Evolutionary conservation across 2,888 invertebrate species (phyloP), one percentile per base, ranked within the genome.

Genomic region (Automeris io): DNA sequence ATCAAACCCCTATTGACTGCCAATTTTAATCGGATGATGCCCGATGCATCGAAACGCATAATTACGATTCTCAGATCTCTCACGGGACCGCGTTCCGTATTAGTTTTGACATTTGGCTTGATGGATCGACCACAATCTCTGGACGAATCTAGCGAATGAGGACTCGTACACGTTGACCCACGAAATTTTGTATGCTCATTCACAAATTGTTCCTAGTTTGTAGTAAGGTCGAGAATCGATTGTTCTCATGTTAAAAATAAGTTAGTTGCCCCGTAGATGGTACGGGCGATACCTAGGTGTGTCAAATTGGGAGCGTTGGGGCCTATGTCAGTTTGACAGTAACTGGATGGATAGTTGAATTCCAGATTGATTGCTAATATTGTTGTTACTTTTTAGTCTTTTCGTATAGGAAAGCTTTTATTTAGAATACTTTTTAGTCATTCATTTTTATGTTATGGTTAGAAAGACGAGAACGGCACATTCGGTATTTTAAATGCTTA

Each of bases 61-160:
- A 85, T 86, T 82, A 81, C 75, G 66, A 76, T 70, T 70, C 65
- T 33, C 61, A 61, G 70, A 65, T 69, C 65, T 83, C 85, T 82
- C 86, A 77, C 80, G 85, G 82, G 85, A 82, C 77, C 54, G 49
- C 55, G 63, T 70, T 73, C 57, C 72, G 78, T 85, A 86, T 86
- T 86, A 82, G 83, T 82, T 86, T 85, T 86, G 86, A 86, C 86
- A 78, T 79, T 78, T 71, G 74, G 75, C 83, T 76, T 86, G 86
- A 86, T 85, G 76, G 86, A 86, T 86, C 76, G 70, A 70, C 69
- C 67, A 74, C 81, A 81, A 86, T 86, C 85, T 77, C 74, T 71
- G 71, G 67, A 63, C 66, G 62, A 69, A 81, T 81, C 80, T 78
- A 62, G 61, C 70, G 71, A 77, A 80, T 76, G 75, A 71, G 69